Evolutionary conservation across 2,113 vertebrate genomes (phyloP).

Genomic region (Arvicanthis niloticus): DNA sequence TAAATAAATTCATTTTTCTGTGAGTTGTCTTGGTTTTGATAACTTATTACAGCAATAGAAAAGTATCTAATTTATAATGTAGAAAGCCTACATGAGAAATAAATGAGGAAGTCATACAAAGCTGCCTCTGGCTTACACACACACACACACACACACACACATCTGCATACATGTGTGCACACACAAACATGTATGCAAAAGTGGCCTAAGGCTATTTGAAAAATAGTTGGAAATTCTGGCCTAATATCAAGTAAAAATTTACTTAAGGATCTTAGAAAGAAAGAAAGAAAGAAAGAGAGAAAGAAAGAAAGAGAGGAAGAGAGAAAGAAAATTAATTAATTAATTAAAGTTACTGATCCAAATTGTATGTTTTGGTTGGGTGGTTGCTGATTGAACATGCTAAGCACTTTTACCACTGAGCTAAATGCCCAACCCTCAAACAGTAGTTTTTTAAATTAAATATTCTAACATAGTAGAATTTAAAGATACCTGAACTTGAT

Average conservation of each 20-base stretch:
- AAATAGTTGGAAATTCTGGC: neutral
- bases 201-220: neutral
- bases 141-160: too few species aligned
- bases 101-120: neutral
- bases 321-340: too few species aligned
- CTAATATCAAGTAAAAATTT: neutral
- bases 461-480: neutral
- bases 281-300: neutral
- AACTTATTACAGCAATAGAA: neutral
- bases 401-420: neutral
- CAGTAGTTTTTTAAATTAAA: neutral
- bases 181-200: too few species aligned
- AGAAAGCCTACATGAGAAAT: neutral
- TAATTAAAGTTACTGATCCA: neutral
- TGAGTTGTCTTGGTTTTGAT: neutral
- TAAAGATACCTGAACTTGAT: neutral
- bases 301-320: neutral
- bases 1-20: neutral
- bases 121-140: neutral
- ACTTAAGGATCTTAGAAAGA: neutral
- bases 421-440: neutral
- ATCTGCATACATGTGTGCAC: neutral
- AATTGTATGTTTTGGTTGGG: neutral
- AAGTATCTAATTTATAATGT: neutral
- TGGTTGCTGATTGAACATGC: neutral